Evolutionary conservation across 2,888 invertebrate species (phyloP).

Genomic region (Lycophotia porphyrea): DNA sequence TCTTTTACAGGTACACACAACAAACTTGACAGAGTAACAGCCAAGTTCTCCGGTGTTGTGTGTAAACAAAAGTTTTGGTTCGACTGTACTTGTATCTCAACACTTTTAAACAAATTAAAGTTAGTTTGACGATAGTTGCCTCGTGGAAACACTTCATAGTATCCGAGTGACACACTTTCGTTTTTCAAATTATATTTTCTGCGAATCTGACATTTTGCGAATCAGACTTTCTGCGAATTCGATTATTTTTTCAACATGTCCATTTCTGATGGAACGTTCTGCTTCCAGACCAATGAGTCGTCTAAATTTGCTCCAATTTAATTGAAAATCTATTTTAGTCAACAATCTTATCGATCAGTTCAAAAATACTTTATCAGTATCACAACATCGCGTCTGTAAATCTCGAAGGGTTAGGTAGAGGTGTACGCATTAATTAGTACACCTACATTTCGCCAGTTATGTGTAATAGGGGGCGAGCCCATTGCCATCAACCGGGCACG

Average conservation of each 20-base stretch:
- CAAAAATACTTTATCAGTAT: neutral
- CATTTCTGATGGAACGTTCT: neutral
- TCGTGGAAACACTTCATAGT: neutral
- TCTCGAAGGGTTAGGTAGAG: no score
- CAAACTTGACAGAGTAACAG: neutral
- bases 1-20: slow-evolving; percentile 13
- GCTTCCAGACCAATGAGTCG: neutral
- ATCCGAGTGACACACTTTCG: neutral
- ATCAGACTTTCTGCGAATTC: neutral
- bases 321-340: neutral
- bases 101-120: slow-evolving; percentile 8
- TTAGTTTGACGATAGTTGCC: neutral
- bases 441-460: no score
- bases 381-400: no score
- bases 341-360: neutral
- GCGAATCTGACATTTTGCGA: neutral
- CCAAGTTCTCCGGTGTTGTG: slow-evolving; percentile 1
- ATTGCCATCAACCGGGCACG: no score
- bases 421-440: no score
- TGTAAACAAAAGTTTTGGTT: slow-evolving; percentile 37
- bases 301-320: neutral
- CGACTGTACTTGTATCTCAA: slow-evolving; percentile 19
- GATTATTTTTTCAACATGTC: neutral
- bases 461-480: no score
- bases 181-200: neutral